Evolutionary conservation across 1,140 invertebrate species (phyloP).

Genomic region (Microplitis demolitor): DNA sequence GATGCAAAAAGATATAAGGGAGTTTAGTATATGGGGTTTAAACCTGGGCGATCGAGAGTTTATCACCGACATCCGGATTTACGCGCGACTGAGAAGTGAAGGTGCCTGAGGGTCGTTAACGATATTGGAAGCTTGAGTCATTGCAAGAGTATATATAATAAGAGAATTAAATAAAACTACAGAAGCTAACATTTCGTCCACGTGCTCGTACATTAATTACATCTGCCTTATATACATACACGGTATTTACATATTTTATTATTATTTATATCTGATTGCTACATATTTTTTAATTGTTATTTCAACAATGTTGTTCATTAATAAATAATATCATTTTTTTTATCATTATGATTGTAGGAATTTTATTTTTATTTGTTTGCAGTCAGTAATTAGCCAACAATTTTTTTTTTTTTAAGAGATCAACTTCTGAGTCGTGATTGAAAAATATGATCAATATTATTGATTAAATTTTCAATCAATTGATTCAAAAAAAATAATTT

Average conservation of each 20-base stretch:
- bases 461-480: too few species aligned
- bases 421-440: too few species aligned
- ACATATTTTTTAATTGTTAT: too few species aligned
- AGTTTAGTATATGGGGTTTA: not conserved
- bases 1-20: not conserved
- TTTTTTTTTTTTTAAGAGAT: too few species aligned
- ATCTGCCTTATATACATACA: not conserved
- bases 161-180: not conserved
- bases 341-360: too few species aligned
- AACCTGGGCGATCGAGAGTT: constrained; percentile 10
- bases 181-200: not conserved
- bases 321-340: too few species aligned
- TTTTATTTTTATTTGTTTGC: too few species aligned
- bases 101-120: constrained; percentile 8
- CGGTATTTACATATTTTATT: not conserved
- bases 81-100: not conserved
- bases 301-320: too few species aligned
- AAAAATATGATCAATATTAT: too few species aligned
- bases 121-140: constrained; percentile 14
- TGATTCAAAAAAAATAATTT: too few species aligned
- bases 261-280: not conserved
- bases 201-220: not conserved
- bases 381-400: too few species aligned
- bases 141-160: not conserved
- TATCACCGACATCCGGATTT: constrained; percentile 17